Evolutionary conservation across 1,140 invertebrate genomes (phyloP).

Genomic region (Platorchestia sp.): DNA sequence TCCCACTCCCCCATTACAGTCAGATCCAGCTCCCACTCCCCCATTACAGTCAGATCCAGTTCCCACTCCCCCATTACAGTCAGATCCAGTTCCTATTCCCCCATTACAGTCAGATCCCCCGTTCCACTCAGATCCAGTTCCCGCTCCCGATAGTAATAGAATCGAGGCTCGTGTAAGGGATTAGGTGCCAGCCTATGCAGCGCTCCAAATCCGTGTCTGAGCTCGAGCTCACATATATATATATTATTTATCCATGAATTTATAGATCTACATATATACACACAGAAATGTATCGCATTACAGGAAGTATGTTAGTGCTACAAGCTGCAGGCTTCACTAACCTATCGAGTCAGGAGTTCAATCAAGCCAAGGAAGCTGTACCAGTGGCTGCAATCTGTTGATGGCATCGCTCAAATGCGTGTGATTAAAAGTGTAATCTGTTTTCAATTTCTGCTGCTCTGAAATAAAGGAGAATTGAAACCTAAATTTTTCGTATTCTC

Average conservation of each 20-base stretch:
- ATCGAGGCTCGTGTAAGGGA: background rate
- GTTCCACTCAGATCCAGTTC: background rate
- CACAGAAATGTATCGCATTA: background rate
- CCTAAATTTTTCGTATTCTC: background rate
- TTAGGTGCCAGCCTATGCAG: background rate
- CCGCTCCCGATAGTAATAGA: background rate
- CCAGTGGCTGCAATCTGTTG: background rate
- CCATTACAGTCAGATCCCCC: too few relatives aligned
- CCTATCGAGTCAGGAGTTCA: background rate
- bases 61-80: too few relatives aligned
- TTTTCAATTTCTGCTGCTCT: background rate
- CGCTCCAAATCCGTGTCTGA: background rate
- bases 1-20: background rate
- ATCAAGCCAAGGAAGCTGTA: background rate
- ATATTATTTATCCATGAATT: too few relatives aligned
- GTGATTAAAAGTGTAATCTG: background rate
- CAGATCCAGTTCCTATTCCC: too few relatives aligned
- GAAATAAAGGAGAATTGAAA: background rate
- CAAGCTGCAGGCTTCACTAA: background rate
- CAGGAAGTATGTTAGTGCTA: background rate
- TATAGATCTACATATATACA: background rate
- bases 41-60: too few relatives aligned
- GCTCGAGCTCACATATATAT: background rate
- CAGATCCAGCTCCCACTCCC: background rate
- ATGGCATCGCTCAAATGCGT: background rate